phyloP scores from a whole-genome alignment of 2,113 vertebrate species.

The Chlorodrepanis virens region DNA sequence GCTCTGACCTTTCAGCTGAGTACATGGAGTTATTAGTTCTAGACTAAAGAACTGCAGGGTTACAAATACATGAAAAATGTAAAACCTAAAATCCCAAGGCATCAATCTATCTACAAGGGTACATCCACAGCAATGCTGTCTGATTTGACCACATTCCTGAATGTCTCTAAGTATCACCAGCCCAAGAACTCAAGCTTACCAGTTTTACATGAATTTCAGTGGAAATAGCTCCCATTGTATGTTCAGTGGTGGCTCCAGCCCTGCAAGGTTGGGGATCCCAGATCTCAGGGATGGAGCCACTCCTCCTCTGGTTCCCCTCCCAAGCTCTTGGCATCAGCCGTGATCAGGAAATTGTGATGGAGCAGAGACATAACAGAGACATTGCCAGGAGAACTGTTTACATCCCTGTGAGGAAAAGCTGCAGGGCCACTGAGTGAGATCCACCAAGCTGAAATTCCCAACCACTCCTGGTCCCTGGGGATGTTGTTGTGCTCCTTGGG shows the following conservation, averaged over 20 bases:
- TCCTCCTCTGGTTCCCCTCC: background rate
- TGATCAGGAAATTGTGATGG: slow-evolving; percentile 71
- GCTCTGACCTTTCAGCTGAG: background rate
- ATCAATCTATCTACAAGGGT: background rate
- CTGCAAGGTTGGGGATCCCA: background rate
- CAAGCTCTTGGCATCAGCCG: slow-evolving; percentile 48
- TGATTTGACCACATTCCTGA: background rate
- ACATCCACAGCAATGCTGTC: background rate
- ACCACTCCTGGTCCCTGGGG: fast-evolving
- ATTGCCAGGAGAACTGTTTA: slow-evolving; percentile 71
- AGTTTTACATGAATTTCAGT: background rate
- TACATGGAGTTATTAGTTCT: fast-evolving
- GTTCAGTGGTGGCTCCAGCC: fast-evolving
- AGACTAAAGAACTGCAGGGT: background rate
- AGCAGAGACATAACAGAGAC: slow-evolving; percentile 77
- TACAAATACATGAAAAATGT: background rate
- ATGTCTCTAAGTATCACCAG: background rate
- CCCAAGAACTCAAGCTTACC: background rate
- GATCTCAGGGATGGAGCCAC: background rate
- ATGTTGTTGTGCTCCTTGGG: background rate
- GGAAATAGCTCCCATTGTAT: fast-evolving
- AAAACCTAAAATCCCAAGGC: background rate
- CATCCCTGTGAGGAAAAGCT: slow-evolving; percentile 72
- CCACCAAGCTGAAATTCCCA: background rate
- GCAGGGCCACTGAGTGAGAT: background rate